A percentile compares a stretch with the other conserved stretches of the same genome.
Evolutionary conservation across 2,113 vertebrate species (phyloP).

Genomic region (Pedionomus torquatus): DNA sequence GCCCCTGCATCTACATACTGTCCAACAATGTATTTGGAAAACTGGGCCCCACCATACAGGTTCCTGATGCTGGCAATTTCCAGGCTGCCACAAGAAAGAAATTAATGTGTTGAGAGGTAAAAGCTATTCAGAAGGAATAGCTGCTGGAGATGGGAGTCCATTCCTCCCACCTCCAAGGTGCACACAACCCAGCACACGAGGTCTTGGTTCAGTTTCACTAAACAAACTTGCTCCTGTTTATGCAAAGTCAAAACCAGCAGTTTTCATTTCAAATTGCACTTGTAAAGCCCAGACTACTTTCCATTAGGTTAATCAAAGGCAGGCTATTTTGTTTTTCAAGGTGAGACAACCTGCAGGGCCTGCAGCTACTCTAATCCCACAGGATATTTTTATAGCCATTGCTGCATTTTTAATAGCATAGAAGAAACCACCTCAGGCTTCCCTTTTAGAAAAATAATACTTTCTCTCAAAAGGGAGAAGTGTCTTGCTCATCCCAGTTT

Average conservation of each 20-base stretch:
- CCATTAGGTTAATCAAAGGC: background rate
- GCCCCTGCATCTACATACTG: background rate
- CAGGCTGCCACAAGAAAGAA: background rate
- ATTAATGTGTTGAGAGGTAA: background rate
- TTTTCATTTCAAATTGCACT: slow-evolving; percentile 41
- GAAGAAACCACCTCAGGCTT: background rate
- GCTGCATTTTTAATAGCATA: background rate
- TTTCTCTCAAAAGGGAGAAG: background rate
- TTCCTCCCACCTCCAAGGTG: background rate
- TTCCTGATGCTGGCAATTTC: background rate
- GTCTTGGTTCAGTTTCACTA: background rate
- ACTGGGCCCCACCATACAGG: background rate
- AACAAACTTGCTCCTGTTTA: background rate
- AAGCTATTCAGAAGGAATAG: background rate
- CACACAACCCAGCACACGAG: background rate
- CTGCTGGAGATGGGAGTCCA: background rate
- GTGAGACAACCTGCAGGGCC: background rate
- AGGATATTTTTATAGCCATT: background rate
- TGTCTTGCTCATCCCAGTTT: background rate
- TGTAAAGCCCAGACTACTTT: background rate
- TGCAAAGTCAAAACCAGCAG: background rate
- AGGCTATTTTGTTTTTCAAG: background rate
- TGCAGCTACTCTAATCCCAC: background rate
- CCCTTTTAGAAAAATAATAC: background rate
- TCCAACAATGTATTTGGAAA: background rate